Conservation (phyloP, 2,797 vertebrate species). For the Hybognathus amarus region DNA sequence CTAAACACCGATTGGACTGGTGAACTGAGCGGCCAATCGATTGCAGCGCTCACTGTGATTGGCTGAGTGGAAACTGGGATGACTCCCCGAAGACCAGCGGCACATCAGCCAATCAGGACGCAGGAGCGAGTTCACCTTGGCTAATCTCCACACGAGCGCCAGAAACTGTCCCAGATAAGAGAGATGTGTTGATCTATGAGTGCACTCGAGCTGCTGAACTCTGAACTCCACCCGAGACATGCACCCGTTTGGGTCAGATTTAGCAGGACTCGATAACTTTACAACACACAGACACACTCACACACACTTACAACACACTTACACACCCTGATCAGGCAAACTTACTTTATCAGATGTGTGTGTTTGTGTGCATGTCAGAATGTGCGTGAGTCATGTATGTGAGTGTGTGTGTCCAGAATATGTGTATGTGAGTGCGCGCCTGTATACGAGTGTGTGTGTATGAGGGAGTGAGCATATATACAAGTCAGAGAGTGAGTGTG, state of each 20-base stretch:
- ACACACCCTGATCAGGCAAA: rapidly evolving
- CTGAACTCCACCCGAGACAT: neutral
- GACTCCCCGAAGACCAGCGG: slow-evolving; percentile 50
- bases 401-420: too few relatives aligned
- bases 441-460: too few relatives aligned
- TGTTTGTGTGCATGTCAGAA: too few relatives aligned
- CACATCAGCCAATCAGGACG: slow-evolving; percentile 51
- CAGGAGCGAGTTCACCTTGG: slow-evolving; percentile 19
- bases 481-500: neutral
- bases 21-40: slow-evolving; percentile 45
- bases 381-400: too few relatives aligned
- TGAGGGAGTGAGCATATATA: too few relatives aligned
- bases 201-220: neutral
- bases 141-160: neutral
- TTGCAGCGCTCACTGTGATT: slow-evolving; percentile 38
- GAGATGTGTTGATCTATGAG: neutral
- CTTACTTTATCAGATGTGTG: too few relatives aligned
- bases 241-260: neutral
- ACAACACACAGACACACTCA: neutral
- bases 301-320: too few relatives aligned
- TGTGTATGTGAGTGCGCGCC: too few relatives aligned
- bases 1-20: slow-evolving; percentile 35
- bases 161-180: slow-evolving; percentile 7
- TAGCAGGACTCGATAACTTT: neutral
- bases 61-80: slow-evolving; percentile 49